These are phyloP conservation scores for Hydrozoanthus gracilis DNA, from an alignment of 92 coral and sea anemone species.

Conservation along the genomic window DNA sequence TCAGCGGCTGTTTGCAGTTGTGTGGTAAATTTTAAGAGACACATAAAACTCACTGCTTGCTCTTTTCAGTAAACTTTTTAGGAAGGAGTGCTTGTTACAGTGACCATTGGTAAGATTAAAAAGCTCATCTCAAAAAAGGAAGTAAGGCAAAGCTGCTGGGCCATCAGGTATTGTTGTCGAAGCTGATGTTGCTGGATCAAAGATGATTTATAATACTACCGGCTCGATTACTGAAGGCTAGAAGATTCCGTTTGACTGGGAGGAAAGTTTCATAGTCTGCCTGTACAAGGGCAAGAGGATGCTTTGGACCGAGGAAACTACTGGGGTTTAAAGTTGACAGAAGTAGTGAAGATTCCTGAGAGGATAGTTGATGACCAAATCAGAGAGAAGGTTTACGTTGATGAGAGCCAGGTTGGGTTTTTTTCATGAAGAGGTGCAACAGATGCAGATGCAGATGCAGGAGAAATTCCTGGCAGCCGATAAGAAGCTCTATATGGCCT, in stretches of 20 bases:
- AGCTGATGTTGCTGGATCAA: constrained; percentile 5
- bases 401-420: neutral
- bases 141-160: constrained; percentile 39
- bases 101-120: too few species aligned
- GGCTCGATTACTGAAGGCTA: constrained; percentile 3
- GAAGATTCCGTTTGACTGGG: constrained; percentile 50
- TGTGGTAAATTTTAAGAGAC: too few species aligned
- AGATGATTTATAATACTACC: neutral
- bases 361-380: neutral
- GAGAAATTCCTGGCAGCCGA: neutral
- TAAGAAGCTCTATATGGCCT: neutral
- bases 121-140: neutral
- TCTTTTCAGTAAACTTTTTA: too few species aligned
- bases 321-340: neutral
- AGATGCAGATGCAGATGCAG: neutral
- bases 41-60: too few species aligned
- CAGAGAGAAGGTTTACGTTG: neutral
- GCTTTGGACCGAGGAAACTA: constrained; percentile 59
- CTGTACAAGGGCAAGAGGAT: constrained; percentile 58
- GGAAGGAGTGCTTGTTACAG: neutral
- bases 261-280: constrained; percentile 46
- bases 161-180: constrained; percentile 49
- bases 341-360: neutral
- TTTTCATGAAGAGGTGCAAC: neutral
- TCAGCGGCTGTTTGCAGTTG: too few species aligned